Conservation (phyloP, 2,888 invertebrate species). For the Rhagium mordax region DNA sequence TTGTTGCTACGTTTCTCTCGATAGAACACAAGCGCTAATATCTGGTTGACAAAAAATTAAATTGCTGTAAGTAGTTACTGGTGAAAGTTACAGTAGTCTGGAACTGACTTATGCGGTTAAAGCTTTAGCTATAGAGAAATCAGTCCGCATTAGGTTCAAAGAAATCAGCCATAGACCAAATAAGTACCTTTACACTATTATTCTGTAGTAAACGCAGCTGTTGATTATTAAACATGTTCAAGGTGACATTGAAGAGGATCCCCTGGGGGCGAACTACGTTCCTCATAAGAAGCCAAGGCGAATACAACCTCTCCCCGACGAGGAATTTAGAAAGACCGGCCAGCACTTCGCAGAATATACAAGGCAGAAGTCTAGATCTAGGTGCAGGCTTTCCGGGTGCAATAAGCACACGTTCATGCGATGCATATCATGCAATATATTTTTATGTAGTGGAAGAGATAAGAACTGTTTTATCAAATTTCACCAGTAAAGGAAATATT, state of each 20-base stretch:
- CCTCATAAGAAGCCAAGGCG: not conserved
- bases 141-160: too few relatives aligned
- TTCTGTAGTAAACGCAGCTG: not conserved
- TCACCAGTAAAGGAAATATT: not conserved
- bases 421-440: slow-evolving; percentile 2
- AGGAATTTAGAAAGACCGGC: not conserved
- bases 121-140: too few relatives aligned
- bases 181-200: too few relatives aligned
- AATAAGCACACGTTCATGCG: not conserved
- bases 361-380: not conserved
- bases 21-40: too few relatives aligned
- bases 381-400: slow-evolving; percentile 1
- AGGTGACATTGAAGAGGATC: not conserved
- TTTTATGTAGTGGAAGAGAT: not conserved
- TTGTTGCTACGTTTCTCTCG: too few relatives aligned
- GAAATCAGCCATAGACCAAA: too few relatives aligned
- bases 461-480: slow-evolving; percentile 7
- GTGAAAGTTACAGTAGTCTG: too few relatives aligned
- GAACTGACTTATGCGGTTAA: too few relatives aligned
- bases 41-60: too few relatives aligned
- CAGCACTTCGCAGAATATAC: not conserved
- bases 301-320: not conserved
- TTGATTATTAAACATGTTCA: not conserved
- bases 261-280: not conserved
- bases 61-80: too few relatives aligned